A percentile compares a stretch with the other conserved stretches of the same genome.
phyloP scores from a whole-genome alignment of 2,113 vertebrate genomes.

The Pardalotus punctatus region DNA sequence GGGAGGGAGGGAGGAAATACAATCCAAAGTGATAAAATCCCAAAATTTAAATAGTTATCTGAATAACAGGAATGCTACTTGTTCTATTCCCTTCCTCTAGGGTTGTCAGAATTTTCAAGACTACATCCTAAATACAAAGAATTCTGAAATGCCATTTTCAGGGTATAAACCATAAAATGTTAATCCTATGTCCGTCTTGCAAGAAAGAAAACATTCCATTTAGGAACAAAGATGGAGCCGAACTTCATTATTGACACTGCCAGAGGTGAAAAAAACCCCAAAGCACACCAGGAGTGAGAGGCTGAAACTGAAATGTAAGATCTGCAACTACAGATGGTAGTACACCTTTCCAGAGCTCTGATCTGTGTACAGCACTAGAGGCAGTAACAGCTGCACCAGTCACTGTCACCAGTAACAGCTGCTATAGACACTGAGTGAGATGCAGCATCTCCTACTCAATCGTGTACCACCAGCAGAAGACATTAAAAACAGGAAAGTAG shows the following conservation, averaged over 20 bases:
- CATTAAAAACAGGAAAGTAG: not conserved
- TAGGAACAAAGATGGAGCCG: not conserved
- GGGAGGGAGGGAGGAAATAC: too few relatives aligned
- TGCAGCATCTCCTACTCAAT: not conserved
- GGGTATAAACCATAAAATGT: not conserved
- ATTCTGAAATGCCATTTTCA: not conserved
- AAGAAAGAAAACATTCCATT: not conserved
- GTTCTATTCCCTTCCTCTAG: not conserved
- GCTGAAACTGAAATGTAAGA: not conserved
- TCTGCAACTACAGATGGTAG: not conserved
- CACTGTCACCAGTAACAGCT: too few relatives aligned
- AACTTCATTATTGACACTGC: not conserved
- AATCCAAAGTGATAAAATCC: too few relatives aligned
- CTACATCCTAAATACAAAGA: not conserved
- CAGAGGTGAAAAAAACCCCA: not conserved
- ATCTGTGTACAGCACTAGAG: not conserved
- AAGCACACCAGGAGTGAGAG: not conserved
- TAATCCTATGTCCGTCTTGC: not conserved
- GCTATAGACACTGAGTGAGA: not conserved
- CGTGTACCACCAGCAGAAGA: not conserved
- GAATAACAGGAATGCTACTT: not conserved
- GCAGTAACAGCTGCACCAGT: not conserved
- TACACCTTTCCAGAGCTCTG: not conserved
- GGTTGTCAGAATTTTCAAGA: not conserved
- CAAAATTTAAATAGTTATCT: too few relatives aligned